Evolutionary conservation across 2,113 vertebrate species (phyloP).

Genomic region (Mugil cephalus): DNA sequence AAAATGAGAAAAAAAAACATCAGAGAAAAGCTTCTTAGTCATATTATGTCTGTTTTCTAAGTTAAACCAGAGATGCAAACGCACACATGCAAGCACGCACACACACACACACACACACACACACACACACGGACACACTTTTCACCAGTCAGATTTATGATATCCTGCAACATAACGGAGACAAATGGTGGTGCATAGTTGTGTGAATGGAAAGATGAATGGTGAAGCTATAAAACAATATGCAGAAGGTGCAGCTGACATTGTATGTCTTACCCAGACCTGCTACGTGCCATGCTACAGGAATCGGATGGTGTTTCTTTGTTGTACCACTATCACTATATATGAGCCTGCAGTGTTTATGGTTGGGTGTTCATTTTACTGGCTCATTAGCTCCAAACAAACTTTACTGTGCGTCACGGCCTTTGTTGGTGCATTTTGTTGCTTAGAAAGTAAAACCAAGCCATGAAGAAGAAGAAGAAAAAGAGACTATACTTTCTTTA

Average conservation of each 20-base stretch:
- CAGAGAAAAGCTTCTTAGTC: constrained; percentile 19
- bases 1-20: constrained; percentile 40
- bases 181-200: constrained; percentile 72
- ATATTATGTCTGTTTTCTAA: constrained; percentile 54
- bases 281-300: constrained; percentile 38
- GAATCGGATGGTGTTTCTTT: constrained; percentile 37
- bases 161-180: constrained; percentile 66
- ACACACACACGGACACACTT: constrained; percentile 8
- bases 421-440: background rate
- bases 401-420: background rate
- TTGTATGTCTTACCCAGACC: constrained; percentile 32
- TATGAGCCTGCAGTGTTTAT: constrained; percentile 28
- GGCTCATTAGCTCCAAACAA: constrained; percentile 27
- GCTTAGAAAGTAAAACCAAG: constrained; percentile 8
- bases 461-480: background rate
- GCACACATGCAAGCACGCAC: background rate
- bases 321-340: constrained; percentile 38
- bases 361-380: constrained; percentile 6
- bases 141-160: constrained; percentile 69
- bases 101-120: background rate
- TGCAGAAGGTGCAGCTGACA: constrained; percentile 56
- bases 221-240: constrained; percentile 56
- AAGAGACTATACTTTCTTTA: background rate
- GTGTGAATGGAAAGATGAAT: constrained; percentile 67
- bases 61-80: constrained; percentile 46